These are phyloP conservation scores for Cantharis nigra DNA, from an alignment of 2,888 invertebrate species.

Conservation along the genomic window DNA sequence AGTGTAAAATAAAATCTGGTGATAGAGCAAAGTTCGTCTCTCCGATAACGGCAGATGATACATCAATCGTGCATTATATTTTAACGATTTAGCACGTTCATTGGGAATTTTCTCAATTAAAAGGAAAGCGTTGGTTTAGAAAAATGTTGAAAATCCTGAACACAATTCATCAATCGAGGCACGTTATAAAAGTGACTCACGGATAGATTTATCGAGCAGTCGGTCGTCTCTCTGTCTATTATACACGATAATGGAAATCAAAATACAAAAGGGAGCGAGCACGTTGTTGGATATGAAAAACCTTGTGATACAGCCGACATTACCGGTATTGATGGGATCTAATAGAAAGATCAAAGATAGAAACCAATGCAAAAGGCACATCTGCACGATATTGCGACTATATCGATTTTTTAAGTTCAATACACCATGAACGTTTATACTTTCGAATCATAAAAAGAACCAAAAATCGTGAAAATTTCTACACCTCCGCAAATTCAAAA, in stretches of 20 bases:
- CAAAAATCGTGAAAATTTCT: not conserved
- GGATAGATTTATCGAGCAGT: constrained; percentile 1
- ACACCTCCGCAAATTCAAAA: not conserved
- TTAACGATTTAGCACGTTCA: not conserved
- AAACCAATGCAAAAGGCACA: not conserved
- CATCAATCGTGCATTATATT: not conserved
- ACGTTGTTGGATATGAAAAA: constrained; percentile 7
- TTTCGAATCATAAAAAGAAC: not conserved
- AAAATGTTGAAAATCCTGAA: not conserved
- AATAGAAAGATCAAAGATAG: not conserved
- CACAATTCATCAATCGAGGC: not conserved
- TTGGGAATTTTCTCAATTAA: not conserved
- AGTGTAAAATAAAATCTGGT: not conserved
- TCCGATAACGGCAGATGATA: not conserved
- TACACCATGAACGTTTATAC: not conserved
- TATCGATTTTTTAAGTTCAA: not conserved
- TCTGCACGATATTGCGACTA: not conserved
- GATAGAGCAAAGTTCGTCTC: not conserved
- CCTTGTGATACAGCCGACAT: constrained; percentile 6
- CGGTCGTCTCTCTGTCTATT: not conserved
- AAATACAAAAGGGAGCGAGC: constrained; percentile 14
- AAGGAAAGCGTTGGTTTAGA: not conserved
- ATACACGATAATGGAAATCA: constrained; percentile 11
- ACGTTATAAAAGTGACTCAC: constrained; percentile 9
- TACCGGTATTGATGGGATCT: constrained; percentile 2